Conservation (phyloP, 2,888 invertebrate species). For the Cephus spinipes region DNA sequence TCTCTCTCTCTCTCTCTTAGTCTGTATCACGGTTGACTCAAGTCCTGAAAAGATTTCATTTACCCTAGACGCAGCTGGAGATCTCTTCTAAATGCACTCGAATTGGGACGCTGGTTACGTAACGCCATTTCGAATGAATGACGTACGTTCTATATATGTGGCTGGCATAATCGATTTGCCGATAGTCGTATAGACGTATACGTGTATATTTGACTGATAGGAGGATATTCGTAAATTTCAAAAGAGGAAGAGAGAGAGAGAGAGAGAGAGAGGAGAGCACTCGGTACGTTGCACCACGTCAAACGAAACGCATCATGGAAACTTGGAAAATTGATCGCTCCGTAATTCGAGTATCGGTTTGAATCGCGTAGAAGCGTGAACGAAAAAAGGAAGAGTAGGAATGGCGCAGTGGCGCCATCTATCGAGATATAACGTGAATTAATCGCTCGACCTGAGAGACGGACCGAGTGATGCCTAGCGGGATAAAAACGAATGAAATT, state of each 20-base stretch:
- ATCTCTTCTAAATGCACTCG: background rate
- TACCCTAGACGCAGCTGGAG: background rate
- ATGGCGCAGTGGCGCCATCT: background rate
- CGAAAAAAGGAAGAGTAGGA: background rate
- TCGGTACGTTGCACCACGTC: background rate
- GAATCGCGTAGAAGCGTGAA: background rate
- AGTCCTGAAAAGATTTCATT: background rate
- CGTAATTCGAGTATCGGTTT: slow-evolving; percentile 6
- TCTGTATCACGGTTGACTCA: background rate
- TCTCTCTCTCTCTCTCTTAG: no score
- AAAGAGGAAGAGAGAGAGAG: background rate
- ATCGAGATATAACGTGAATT: background rate
- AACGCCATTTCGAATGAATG: background rate
- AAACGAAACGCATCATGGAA: background rate
- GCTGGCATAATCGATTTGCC: background rate
- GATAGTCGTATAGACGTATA: background rate
- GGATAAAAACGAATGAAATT: background rate
- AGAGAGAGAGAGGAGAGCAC: background rate
- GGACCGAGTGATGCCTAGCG: background rate
- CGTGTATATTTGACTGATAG: background rate
- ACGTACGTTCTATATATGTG: background rate
- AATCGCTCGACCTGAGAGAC: background rate
- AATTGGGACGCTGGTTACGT: background rate
- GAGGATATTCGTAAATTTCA: background rate
- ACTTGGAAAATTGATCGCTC: background rate